Percentiles rank a stretch among this genome's conserved stretches.
Evolutionary conservation across 2,797 vertebrate species (phyloP).

Genomic region (Rousettus madagascariensis): DNA sequence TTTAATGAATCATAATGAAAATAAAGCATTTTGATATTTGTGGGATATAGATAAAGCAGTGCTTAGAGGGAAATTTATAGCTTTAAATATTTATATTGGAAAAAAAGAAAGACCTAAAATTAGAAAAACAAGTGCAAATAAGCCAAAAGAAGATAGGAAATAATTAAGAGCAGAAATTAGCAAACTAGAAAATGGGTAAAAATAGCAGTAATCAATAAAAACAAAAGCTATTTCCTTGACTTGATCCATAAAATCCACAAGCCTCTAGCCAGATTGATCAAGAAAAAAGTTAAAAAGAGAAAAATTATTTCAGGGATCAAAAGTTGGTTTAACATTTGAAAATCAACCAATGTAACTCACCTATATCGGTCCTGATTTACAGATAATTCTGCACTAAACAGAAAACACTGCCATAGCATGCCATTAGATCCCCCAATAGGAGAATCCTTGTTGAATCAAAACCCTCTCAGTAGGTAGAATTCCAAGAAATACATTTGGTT

Average conservation of each 20-base stretch:
- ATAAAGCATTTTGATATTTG: neutral
- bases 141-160: neutral
- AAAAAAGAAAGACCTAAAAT: neutral
- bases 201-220: neutral
- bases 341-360: neutral
- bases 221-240: neutral
- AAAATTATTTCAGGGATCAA: neutral
- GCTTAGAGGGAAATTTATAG: neutral
- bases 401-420: neutral
- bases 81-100: neutral
- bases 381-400: neutral
- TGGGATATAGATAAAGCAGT: neutral
- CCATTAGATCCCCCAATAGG: neutral
- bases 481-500: neutral
- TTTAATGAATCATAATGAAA: neutral
- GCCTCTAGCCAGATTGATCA: neutral
- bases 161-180: neutral
- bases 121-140: neutral
- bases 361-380: neutral
- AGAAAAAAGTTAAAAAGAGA: neutral
- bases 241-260: neutral
- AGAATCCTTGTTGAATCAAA: neutral
- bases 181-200: neutral
- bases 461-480: neutral
- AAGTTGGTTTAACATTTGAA: neutral